A percentile compares a stretch with the other conserved stretches of the same genome.
phyloP scores from a whole-genome alignment of 2,113 vertebrate species.

The Synodontis membranacea region DNA sequence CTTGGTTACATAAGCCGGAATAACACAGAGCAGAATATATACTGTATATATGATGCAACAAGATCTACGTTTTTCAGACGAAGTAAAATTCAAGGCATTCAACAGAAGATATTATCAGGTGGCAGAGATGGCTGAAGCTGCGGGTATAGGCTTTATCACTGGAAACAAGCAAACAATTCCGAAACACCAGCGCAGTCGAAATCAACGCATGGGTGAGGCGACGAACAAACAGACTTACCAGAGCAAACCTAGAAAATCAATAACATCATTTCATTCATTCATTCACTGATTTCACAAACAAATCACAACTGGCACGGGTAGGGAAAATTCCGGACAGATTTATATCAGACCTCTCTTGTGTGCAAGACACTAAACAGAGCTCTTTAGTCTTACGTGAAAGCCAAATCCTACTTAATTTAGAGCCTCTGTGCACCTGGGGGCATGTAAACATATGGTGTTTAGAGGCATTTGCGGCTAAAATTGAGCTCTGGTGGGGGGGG shows the following conservation, averaged over 20 bases:
- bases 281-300: not conserved
- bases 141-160: not conserved
- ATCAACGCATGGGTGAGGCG: not conserved
- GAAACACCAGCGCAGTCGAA: not conserved
- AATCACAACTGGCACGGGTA: not conserved
- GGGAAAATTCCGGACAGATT: not conserved
- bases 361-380: not conserved
- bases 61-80: no score
- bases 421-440: not conserved
- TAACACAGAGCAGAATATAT: not conserved
- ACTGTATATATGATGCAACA: no score
- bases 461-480: not conserved
- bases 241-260: not conserved
- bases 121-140: not conserved
- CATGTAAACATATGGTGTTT: not conserved
- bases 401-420: not conserved
- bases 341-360: not conserved
- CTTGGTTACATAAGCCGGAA: not conserved
- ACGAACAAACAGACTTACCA: not conserved
- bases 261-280: not conserved
- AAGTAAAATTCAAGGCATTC: not conserved
- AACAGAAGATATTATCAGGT: no score
- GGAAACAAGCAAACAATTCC: not conserved
- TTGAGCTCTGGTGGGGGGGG: not conserved
- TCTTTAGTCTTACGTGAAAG: not conserved